Evolutionary conservation across 2,888 invertebrate species (phyloP), one percentile per base, ranked within the genome.

Genomic region (Papilio demoleus): DNA sequence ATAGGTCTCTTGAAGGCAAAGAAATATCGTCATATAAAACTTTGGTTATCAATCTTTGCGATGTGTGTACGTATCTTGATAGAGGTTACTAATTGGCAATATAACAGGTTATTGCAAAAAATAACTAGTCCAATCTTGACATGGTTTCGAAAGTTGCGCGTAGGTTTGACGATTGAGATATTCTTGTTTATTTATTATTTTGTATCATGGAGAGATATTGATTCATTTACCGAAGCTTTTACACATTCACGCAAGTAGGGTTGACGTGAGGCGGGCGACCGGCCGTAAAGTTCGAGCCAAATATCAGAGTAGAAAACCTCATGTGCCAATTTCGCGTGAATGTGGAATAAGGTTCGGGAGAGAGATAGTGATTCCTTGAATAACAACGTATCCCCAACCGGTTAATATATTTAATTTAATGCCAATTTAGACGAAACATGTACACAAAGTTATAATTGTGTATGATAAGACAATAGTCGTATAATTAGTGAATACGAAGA

Each of bases 21-120:
- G 36, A 36, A 36, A n/a, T n/a, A n/a, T n/a, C n/a, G n/a, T n/a
- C n/a, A n/a, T n/a, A n/a, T n/a, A n/a, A n/a, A n/a, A n/a, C n/a
- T n/a, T n/a, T n/a, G n/a, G n/a, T n/a, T n/a, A n/a, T n/a, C n/a
- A 8, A 31, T 53, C n/a, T 53, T 27, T 53, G n/a, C 12, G 31
- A n/a, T n/a, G n/a, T 27, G 1, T 53, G 22, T 27, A 24, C 11
- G 11, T 45, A 4, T 11, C 11, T 47, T 47, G 14, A 27, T n/a
- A 50, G 11, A 22, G 6, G 5, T n/a, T n/a, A 50, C 24, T 19
- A 8, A 14, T 50, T 27, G 24, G 50, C 50, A 50, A 27, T 50
- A 50, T 27, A 53, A 53, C 53, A 27, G 53, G 53, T 53, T 53
- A 31, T 53, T 53, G 53, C 53, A 53, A 53, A 53, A 64, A 64